Conservation (phyloP, 2,797 vertebrate species). For the Epinephelus coioides region DNA sequence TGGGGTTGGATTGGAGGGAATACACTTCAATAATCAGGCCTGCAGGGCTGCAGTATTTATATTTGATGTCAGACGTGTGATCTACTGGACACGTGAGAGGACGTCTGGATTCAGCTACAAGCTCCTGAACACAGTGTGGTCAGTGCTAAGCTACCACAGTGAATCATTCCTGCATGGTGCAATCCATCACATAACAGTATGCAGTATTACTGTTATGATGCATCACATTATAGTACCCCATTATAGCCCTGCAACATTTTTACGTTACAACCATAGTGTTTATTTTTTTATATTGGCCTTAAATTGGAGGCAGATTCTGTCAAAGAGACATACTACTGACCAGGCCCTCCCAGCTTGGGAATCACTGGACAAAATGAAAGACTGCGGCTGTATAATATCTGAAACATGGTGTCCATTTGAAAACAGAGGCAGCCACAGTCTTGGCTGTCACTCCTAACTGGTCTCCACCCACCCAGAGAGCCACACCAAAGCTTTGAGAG, state of each 20-base stretch:
- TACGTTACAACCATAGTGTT: neutral
- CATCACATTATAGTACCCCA: neutral
- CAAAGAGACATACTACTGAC: slow-evolving; percentile 3
- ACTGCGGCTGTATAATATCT: slow-evolving; percentile 35
- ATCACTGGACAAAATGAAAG: slow-evolving; percentile 47
- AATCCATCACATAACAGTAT: neutral
- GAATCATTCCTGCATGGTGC: neutral
- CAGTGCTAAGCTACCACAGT: neutral
- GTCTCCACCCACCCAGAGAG: slow-evolving; percentile 69
- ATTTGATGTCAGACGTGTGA: slow-evolving; percentile 41
- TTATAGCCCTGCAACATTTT: neutral
- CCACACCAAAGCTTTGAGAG: slow-evolving; percentile 58
- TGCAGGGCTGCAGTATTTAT: slow-evolving; percentile 14
- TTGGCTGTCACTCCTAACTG: slow-evolving; percentile 63
- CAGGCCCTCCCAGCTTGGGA: neutral
- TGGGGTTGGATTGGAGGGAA: no score
- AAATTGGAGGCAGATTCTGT: neutral
- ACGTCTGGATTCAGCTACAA: slow-evolving; percentile 3
- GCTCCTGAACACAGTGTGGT: slow-evolving; percentile 4
- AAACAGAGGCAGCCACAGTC: slow-evolving; percentile 48
- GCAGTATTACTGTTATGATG: neutral
- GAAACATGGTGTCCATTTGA: slow-evolving; percentile 51
- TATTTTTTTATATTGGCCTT: neutral
- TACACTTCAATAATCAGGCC: slow-evolving; percentile 1
- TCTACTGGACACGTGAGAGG: slow-evolving; percentile 8